Conservation (phyloP, 2,113 vertebrate species). For the Salvelinus alpinus region DNA sequence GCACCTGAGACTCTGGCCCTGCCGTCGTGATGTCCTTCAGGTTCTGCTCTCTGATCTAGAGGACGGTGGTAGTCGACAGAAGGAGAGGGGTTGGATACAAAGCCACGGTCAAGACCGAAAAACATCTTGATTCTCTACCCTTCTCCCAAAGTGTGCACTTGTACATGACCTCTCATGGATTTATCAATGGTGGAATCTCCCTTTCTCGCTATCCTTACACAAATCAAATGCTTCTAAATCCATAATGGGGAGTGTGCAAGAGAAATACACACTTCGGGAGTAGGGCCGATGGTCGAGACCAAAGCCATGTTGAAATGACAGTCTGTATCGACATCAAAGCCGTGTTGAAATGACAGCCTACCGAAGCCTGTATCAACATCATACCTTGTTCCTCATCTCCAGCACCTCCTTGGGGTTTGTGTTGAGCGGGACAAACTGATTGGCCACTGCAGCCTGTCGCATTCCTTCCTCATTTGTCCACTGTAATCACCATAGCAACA, state of each 20-base stretch:
- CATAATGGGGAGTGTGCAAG: background rate
- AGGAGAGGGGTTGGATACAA: background rate
- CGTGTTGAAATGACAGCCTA: background rate
- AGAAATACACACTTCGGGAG: background rate
- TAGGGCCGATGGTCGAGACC: background rate
- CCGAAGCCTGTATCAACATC: conserved; percentile 11
- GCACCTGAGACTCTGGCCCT: conserved; percentile 93
- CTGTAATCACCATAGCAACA: conserved; percentile 81
- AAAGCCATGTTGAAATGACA: background rate
- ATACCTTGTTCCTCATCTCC: conserved; percentile 99
- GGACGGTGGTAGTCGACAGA: background rate
- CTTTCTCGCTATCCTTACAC: background rate
- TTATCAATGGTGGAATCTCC: too few species aligned
- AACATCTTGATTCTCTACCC: background rate
- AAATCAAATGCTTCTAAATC: background rate
- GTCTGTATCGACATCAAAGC: background rate
- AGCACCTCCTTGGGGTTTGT: conserved; percentile 97
- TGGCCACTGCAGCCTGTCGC: conserved; percentile 90
- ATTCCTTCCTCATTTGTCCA: conserved; percentile 96
- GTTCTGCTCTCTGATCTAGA: conserved; percentile 95
- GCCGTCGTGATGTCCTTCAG: conserved; percentile 96
- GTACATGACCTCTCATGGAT: too few species aligned
- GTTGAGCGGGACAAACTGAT: conserved; percentile 98
- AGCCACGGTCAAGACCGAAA: background rate
- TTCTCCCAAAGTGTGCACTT: too few species aligned